phyloP scores from a whole-genome alignment of 2,113 vertebrate species.

The Serilophus lunatus region DNA sequence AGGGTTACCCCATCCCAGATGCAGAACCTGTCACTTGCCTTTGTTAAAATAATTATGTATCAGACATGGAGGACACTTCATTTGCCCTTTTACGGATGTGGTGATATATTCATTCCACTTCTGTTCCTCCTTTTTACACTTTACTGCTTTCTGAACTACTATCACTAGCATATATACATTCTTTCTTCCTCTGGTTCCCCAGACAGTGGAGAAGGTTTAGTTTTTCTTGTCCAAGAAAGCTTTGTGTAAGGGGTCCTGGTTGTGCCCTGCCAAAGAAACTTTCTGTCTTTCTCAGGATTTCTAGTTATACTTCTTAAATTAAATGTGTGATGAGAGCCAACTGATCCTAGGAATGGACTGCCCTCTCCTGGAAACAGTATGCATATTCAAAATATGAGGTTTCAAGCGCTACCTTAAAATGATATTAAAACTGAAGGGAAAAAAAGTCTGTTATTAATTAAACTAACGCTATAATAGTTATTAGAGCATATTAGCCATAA shows the following conservation, averaged over 20 bases:
- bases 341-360: neutral
- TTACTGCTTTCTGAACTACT: neutral
- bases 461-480: neutral
- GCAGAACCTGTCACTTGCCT: neutral
- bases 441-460: neutral
- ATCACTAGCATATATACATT: neutral
- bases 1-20: neutral
- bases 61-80: neutral
- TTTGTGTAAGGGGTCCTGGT: conserved; percentile 77
- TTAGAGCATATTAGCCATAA: no score
- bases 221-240: conserved; percentile 72
- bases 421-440: neutral
- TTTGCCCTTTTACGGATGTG: neutral
- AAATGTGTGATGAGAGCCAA: conserved; percentile 19
- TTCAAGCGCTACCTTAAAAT: neutral
- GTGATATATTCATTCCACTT: neutral
- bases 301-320: conserved; percentile 76
- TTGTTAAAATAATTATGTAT: neutral
- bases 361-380: neutral
- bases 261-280: conserved; percentile 82
- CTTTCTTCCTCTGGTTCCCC: conserved; percentile 52
- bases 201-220: conserved; percentile 80
- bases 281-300: conserved; percentile 81
- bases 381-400: fast-evolving
- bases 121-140: neutral